phyloP scores from a whole-genome alignment of 2,888 invertebrate genomes.

The Nemotelus nigrinus region DNA sequence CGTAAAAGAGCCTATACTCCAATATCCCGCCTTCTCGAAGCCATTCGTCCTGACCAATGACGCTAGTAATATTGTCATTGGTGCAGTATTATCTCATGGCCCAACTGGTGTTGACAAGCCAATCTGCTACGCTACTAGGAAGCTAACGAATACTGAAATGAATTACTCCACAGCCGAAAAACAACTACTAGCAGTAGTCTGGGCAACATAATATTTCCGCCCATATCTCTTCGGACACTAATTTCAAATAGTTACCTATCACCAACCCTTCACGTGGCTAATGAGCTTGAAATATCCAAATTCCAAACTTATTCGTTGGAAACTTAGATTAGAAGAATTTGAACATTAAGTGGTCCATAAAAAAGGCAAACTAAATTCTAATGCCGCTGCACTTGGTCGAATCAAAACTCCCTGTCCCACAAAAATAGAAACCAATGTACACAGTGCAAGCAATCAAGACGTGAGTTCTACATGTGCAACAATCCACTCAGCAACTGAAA shows the following conservation, averaged over 20 bases:
- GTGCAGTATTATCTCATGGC: conserved; percentile 10
- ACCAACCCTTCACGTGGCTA: too few relatives aligned
- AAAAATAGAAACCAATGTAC: too few relatives aligned
- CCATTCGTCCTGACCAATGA: too few relatives aligned
- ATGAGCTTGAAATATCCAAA: conserved; percentile 13
- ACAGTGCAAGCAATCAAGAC: not conserved
- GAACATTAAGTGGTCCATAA: too few relatives aligned
- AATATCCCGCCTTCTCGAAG: conserved; percentile 6
- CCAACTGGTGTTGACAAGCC: not conserved
- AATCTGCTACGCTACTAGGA: conserved; percentile 18
- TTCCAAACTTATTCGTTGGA: too few relatives aligned
- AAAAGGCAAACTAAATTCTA: too few relatives aligned
- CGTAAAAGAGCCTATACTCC: not conserved
- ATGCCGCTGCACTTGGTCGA: conserved; percentile 11
- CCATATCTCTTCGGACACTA: too few relatives aligned
- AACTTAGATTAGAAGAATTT: too few relatives aligned
- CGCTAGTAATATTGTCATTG: too few relatives aligned
- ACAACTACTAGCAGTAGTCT: not conserved
- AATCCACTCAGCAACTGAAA: not conserved
- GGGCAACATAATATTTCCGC: conserved; percentile 3
- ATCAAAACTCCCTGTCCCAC: not conserved
- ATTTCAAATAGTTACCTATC: too few relatives aligned
- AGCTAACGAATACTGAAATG: not conserved
- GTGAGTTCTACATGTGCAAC: not conserved
- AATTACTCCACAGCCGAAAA: conserved; percentile 22